Conservation (phyloP, 2,888 invertebrate species). For the Gymnoscelis rufifasciata region DNA sequence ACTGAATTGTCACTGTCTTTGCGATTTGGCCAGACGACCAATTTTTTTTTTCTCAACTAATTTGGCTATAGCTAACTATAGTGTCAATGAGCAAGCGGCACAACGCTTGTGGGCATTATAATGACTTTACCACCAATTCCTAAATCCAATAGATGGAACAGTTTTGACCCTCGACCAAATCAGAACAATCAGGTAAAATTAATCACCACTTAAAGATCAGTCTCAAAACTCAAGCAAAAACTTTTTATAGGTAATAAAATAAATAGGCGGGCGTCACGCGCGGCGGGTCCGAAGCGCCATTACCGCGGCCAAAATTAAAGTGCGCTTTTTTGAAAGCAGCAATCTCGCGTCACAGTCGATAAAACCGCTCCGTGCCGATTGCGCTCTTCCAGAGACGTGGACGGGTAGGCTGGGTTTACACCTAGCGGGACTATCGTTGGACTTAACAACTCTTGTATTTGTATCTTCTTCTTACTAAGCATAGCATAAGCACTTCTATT, state of each 20-base stretch:
- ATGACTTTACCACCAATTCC: too few relatives aligned
- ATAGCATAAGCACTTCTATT: too few relatives aligned
- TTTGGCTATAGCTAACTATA: not conserved
- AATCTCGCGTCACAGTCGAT: constrained; percentile 73
- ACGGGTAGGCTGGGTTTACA: constrained; percentile 8
- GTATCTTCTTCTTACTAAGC: not conserved
- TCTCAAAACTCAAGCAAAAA: constrained; percentile 37
- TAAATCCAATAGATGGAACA: too few relatives aligned
- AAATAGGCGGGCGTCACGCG: constrained; percentile 68
- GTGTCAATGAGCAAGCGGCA: too few relatives aligned
- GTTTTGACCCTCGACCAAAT: not conserved
- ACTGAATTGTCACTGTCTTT: too few relatives aligned
- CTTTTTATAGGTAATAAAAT: constrained; percentile 74
- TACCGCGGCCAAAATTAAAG: constrained; percentile 67
- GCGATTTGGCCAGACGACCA: too few relatives aligned
- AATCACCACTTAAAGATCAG: constrained; percentile 23
- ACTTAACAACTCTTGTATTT: not conserved
- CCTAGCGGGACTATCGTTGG: not conserved
- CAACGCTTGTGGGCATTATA: too few relatives aligned
- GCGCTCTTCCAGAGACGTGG: constrained; percentile 48
- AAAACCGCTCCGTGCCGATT: constrained; percentile 73
- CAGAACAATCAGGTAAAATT: constrained; percentile 12
- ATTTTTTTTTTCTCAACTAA: too few relatives aligned
- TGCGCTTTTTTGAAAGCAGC: constrained; percentile 70
- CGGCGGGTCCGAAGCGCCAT: constrained; percentile 48